Evolutionary conservation across 53 echinoderm and acorn worm species (phyloP).

Genomic region (Temnopleurus reevesii): DNA sequence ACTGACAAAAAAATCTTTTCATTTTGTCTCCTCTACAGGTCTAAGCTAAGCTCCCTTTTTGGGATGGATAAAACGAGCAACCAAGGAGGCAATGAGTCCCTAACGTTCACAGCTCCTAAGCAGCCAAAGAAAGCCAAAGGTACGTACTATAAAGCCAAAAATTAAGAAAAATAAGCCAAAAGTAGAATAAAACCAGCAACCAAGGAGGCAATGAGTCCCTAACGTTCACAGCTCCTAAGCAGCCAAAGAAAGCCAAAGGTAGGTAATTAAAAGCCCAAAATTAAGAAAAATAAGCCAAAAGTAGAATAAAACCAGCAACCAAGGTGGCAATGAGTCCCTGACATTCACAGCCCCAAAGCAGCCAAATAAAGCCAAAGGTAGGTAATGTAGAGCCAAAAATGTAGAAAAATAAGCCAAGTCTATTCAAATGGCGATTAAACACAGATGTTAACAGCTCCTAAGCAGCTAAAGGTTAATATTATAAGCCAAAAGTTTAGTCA

Average conservation of each 20-base stretch:
- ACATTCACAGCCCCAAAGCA: conserved; percentile 93
- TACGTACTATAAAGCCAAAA: neutral
- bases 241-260: conserved; percentile 82
- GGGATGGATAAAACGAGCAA: conserved; percentile 96
- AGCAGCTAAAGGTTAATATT: no score
- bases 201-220: conserved; percentile 63
- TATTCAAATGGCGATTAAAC: no score
- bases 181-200: no score
- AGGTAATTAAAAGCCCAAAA: neutral
- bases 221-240: conserved; percentile 92
- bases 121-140: conserved; percentile 89
- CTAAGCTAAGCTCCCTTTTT: conserved; percentile 98
- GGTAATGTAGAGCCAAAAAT: no score
- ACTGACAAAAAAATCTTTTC: neutral
- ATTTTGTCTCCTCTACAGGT: conserved; percentile 62
- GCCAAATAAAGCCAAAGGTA: conserved; percentile 70
- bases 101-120: conserved; percentile 99
- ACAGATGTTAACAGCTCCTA: no score
- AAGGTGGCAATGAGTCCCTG: conserved; percentile 85
- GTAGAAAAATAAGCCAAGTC: no score
- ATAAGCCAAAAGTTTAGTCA: no score
- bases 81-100: conserved; percentile 97
- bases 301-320: no score
- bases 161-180: no score
- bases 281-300: neutral